phyloP scores from a whole-genome alignment of 53 echinoderm and acorn worm genomes.

The Crossaster papposus region DNA sequence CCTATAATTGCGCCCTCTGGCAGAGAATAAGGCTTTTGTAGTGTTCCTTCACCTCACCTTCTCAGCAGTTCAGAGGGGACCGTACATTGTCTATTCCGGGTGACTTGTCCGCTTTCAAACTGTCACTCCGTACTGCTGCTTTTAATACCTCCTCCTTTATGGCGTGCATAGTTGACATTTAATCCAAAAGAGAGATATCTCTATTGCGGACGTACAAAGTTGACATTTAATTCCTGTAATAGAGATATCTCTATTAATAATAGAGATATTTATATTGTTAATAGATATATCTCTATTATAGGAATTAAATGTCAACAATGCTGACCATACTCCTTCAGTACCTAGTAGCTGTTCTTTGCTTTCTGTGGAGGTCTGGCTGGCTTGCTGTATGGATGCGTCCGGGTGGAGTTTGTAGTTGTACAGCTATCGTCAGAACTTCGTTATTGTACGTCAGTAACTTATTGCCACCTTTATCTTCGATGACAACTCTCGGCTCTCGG shows the following conservation, averaged over 20 bases:
- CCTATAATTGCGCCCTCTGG: no score
- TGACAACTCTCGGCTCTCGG: slow-evolving; percentile 19
- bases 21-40: slow-evolving; percentile 52
- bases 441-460: slow-evolving; percentile 5
- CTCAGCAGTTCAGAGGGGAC: slow-evolving; percentile 36
- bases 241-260: no score
- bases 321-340: no score
- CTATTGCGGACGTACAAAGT: no score
- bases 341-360: slow-evolving; percentile 11
- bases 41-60: slow-evolving; percentile 28
- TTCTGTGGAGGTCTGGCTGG: slow-evolving; percentile 28
- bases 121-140: slow-evolving; percentile 21
- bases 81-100: slow-evolving; percentile 38
- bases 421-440: slow-evolving; percentile 29
- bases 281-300: no score
- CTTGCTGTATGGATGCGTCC: slow-evolving; percentile 34
- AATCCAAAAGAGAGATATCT: no score
- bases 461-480: slow-evolving; percentile 22
- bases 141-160: slow-evolving; percentile 42
- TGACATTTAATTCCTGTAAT: no score
- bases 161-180: no score
- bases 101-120: slow-evolving; percentile 32
- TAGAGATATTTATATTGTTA: no score
- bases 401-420: slow-evolving; percentile 25
- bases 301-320: no score